Conservation (phyloP, 2,113 vertebrate species). For the Tringa solitaria region DNA sequence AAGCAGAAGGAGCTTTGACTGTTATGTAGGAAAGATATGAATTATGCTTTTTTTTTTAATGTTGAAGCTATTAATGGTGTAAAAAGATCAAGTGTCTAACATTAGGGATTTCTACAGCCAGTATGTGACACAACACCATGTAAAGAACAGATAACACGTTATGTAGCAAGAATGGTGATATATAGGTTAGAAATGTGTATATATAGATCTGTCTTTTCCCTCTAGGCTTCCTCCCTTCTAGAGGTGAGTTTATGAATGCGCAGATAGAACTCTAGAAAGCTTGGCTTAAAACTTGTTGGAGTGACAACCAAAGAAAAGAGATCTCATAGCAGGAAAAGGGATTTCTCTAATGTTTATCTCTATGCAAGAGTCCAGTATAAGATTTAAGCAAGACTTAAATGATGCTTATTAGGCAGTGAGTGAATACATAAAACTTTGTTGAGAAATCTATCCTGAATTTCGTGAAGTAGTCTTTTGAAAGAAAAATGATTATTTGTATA, state of each 20-base stretch:
- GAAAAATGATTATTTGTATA: not conserved
- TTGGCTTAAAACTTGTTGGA: not conserved
- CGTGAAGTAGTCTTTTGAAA: not conserved
- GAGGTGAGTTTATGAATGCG: not conserved
- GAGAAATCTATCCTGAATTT: not conserved
- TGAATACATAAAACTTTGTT: not conserved
- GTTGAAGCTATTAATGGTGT: not conserved
- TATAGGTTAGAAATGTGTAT: accelerated
- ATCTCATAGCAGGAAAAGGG: not conserved
- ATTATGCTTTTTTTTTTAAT: not conserved
- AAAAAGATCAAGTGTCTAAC: not conserved
- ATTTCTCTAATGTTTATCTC: not conserved
- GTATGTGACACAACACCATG: not conserved
- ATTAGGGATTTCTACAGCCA: not conserved
- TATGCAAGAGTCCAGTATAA: not conserved
- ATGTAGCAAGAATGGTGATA: not conserved
- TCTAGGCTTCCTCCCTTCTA: not conserved
- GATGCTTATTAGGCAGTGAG: not conserved
- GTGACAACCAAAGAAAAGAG: not conserved
- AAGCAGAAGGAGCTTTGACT: not conserved
- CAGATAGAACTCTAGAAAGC: not conserved
- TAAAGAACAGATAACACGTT: not conserved
- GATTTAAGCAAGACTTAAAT: not conserved
- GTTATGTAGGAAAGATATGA: not conserved
- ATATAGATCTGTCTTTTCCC: not conserved